Evolutionary conservation across 1,140 invertebrate genomes (phyloP).

Genomic region (Amyelois transitella): DNA sequence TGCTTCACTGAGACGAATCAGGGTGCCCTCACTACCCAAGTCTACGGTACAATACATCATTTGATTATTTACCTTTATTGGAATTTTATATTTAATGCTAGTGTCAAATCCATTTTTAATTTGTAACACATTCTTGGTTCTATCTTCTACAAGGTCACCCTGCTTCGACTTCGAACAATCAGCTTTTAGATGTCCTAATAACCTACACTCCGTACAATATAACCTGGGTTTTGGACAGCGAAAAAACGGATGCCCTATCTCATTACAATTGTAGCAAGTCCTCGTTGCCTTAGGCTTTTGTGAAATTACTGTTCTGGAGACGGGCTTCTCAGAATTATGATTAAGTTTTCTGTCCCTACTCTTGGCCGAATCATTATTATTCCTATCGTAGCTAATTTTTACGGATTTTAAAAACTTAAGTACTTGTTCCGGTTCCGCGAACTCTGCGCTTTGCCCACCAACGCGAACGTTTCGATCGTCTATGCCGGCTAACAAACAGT

Average conservation of each 20-base stretch:
- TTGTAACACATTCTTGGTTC: constrained; percentile 1
- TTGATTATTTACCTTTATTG: neutral
- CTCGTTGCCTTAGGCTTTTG: neutral
- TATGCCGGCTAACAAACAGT: neutral
- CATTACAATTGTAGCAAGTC: constrained; percentile 11
- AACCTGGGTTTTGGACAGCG: constrained; percentile 6
- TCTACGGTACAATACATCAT: neutral
- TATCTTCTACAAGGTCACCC: neutral
- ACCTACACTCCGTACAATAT: constrained; percentile 4
- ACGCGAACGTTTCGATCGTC: neutral
- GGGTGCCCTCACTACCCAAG: constrained; percentile 8
- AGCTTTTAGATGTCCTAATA: neutral
- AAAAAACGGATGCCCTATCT: constrained; percentile 8
- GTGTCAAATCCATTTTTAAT: neutral
- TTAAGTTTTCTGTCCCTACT: neutral
- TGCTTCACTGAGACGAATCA: constrained; percentile 1
- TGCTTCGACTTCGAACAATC: constrained; percentile 5
- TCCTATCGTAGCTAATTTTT: no score
- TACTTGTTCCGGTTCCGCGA: neutral
- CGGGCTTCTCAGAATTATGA: neutral
- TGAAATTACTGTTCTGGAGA: neutral
- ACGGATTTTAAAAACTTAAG: neutral
- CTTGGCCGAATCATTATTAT: no score
- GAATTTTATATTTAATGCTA: constrained; percentile 1
- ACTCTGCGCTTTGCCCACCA: neutral